Conservation (phyloP, 2,888 invertebrate species). For the Didymodactylos carnosus region DNA sequence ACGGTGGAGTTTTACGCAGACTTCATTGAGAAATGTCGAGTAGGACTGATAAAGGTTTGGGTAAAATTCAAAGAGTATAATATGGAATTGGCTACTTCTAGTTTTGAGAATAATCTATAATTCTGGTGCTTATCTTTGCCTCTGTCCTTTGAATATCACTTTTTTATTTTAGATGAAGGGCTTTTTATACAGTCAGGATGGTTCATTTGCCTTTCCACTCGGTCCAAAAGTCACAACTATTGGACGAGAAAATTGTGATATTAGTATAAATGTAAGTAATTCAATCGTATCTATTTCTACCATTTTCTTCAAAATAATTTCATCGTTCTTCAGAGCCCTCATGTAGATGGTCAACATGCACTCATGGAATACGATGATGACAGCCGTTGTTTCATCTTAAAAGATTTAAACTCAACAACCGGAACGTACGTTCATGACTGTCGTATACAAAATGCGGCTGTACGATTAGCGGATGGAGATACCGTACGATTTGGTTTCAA, state of each 20-base stretch:
- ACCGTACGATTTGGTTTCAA: conserved; percentile 29
- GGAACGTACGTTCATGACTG: conserved; percentile 35
- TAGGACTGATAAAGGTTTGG: too few species aligned
- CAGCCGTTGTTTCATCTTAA: conserved; percentile 30
- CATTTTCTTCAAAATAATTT: too few species aligned
- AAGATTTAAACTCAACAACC: conserved; percentile 32
- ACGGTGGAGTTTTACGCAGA: too few species aligned
- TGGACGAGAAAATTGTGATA: conserved; percentile 33
- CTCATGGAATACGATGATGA: conserved; percentile 30
- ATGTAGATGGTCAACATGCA: conserved; percentile 32
- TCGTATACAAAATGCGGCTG: conserved; percentile 33
- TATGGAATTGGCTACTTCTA: too few species aligned
- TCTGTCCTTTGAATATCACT: neutral
- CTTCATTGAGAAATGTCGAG: too few species aligned
- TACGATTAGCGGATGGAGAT: conserved; percentile 29
- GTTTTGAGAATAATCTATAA: too few species aligned
- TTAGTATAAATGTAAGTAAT: conserved; percentile 29
- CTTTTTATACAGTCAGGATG: conserved; percentile 9
- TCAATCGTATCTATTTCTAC: neutral
- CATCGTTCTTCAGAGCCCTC: conserved; percentile 4
- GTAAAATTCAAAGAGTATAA: too few species aligned
- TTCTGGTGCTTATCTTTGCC: too few species aligned
- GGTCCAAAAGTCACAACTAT: conserved; percentile 32
- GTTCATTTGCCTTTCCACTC: conserved; percentile 21
- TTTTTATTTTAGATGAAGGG: neutral